These are phyloP conservation scores for Anguilla marmorata DNA, from an alignment of 2,797 vertebrate species.

Conservation along the genomic window DNA sequence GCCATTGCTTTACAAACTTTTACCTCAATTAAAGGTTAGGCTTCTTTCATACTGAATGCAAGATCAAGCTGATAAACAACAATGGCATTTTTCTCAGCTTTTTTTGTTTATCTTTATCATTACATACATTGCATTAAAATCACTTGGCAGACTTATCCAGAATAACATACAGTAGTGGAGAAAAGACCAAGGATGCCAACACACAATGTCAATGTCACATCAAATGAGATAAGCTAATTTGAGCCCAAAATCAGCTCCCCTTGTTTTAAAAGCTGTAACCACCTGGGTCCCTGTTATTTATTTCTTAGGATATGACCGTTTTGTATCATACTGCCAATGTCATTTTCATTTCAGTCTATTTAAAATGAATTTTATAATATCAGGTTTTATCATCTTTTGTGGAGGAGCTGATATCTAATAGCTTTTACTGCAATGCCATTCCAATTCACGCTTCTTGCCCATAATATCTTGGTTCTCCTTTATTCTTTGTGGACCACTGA, in stretches of 20 bases:
- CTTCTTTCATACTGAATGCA: neutral
- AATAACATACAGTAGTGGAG: neutral
- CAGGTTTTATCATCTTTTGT: slow-evolving; percentile 31
- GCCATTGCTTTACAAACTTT: too few relatives aligned
- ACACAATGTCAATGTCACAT: neutral
- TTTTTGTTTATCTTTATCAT: neutral
- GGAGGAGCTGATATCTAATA: slow-evolving; percentile 23
- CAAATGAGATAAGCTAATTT: neutral
- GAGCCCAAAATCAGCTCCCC: neutral
- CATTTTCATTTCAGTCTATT: neutral
- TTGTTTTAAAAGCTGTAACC: neutral
- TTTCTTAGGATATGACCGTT: neutral
- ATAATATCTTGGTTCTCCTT: slow-evolving; percentile 18
- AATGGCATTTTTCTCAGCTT: neutral
- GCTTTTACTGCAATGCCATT: slow-evolving; percentile 25
- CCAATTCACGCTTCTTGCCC: slow-evolving; percentile 23
- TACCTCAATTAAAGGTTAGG: neutral
- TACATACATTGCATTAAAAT: neutral
- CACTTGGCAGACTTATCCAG: neutral
- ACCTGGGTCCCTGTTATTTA: neutral
- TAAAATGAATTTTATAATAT: slow-evolving; percentile 13
- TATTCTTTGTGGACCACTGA: slow-evolving; percentile 36
- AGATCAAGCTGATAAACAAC: neutral
- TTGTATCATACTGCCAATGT: neutral
- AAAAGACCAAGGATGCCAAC: neutral